phyloP scores from a whole-genome alignment of 2,888 invertebrate genomes.

The Ormyrus labotus region DNA sequence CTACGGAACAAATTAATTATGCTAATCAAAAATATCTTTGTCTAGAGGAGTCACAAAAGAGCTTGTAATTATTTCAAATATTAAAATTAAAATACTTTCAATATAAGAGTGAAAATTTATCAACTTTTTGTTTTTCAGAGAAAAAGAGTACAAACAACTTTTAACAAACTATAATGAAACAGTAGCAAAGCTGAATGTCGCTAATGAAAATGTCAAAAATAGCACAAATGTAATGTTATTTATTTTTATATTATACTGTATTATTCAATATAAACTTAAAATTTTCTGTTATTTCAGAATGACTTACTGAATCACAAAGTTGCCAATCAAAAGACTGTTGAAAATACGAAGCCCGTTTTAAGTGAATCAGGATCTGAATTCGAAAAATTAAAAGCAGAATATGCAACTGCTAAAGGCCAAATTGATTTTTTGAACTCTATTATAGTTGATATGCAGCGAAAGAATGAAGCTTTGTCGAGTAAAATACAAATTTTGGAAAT shows the following conservation, averaged over 20 bases:
- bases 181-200: slow-evolving; percentile 64
- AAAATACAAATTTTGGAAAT: slow-evolving; percentile 88
- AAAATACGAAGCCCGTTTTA: slow-evolving; percentile 49
- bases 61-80: slow-evolving; percentile 61
- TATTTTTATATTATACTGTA: not conserved
- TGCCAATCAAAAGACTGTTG: slow-evolving; percentile 51
- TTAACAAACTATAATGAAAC: slow-evolving; percentile 64
- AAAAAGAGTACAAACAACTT: slow-evolving; percentile 68
- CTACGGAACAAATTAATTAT: slow-evolving; percentile 66
- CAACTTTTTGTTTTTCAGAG: slow-evolving; percentile 61
- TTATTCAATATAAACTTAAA: slow-evolving; percentile 17
- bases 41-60: slow-evolving; percentile 65
- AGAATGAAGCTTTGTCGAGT: slow-evolving; percentile 89
- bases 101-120: slow-evolving; percentile 16
- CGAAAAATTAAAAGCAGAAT: slow-evolving; percentile 78
- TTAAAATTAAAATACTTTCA: slow-evolving; percentile 13
- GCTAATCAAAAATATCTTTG: slow-evolving; percentile 61
- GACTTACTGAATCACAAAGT: slow-evolving; percentile 44
- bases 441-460: slow-evolving; percentile 96
- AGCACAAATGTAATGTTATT: slow-evolving; percentile 60
- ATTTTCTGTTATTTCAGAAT: slow-evolving; percentile 30
- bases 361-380: slow-evolving; percentile 57
- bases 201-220: slow-evolving; percentile 69
- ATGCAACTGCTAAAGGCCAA: slow-evolving; percentile 83
- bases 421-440: slow-evolving; percentile 96